Percentiles rank a stretch among this genome's conserved stretches.
These are phyloP conservation scores for Corella eumyota DNA, from an alignment of 23 tunicate species.

Conservation along the genomic window DNA sequence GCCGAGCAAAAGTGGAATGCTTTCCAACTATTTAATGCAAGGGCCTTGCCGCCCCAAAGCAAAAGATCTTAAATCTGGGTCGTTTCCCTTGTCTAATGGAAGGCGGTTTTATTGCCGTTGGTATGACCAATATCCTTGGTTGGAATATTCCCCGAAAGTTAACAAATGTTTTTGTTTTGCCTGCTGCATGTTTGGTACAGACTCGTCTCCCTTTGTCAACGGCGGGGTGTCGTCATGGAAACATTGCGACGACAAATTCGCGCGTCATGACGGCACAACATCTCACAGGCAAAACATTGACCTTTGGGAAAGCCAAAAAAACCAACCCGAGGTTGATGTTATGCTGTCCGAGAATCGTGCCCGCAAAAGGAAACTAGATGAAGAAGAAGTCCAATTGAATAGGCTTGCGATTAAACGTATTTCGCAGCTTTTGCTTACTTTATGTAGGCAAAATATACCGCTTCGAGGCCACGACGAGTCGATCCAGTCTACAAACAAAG, in stretches of 20 bases:
- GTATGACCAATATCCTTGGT: not conserved
- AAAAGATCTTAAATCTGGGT: not conserved
- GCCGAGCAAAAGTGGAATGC: too few relatives aligned
- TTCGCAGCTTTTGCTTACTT: not conserved
- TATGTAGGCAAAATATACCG: not conserved
- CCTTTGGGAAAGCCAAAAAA: not conserved
- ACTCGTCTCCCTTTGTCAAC: slow-evolving; percentile 1
- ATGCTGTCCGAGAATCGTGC: not conserved
- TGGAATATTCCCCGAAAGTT: slow-evolving; percentile 1
- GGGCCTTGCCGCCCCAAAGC: not conserved
- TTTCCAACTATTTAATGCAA: too few relatives aligned
- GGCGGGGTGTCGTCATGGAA: not conserved
- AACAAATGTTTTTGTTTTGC: slow-evolving; percentile 1
- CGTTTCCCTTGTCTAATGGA: not conserved
- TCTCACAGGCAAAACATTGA: not conserved
- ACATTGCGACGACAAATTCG: not conserved
- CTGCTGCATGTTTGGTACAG: not conserved
- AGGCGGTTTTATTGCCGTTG: not conserved
- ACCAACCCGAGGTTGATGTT: not conserved
- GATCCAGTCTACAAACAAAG: not conserved
- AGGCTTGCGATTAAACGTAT: not conserved
- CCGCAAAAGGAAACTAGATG: not conserved
- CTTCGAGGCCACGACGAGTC: slow-evolving; percentile 7
- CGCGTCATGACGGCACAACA: not conserved
- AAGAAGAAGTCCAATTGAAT: not conserved